Evolutionary conservation across 1,140 invertebrate genomes (phyloP).

Genomic region (Drosophila burlai): DNA sequence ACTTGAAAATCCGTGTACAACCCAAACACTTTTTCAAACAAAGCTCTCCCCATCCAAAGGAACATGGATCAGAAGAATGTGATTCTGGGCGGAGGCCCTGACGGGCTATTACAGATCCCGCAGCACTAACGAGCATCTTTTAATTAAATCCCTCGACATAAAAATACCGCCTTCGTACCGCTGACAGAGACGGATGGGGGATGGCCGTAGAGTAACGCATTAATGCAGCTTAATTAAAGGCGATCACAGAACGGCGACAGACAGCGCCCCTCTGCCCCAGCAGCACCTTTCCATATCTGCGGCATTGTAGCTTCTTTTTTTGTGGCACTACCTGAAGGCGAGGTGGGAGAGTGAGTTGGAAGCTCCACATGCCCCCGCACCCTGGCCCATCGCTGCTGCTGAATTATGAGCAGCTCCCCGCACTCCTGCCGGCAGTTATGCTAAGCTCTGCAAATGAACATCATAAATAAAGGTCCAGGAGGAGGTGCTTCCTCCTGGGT

Average conservation of each 20-base stretch:
- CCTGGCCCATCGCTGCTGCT: slow-evolving; percentile 13
- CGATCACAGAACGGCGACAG: slow-evolving; percentile 53
- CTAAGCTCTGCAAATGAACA: slow-evolving; percentile 76
- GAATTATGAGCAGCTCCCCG: slow-evolving; percentile 56
- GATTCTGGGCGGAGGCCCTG: slow-evolving; percentile 3
- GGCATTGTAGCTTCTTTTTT: slow-evolving; percentile 62
- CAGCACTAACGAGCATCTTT: slow-evolving; percentile 55
- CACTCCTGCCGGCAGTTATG: slow-evolving; percentile 51
- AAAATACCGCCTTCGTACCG: slow-evolving; percentile 36
- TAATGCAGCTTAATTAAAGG: slow-evolving; percentile 74
- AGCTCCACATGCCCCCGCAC: neutral
- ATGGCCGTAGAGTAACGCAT: slow-evolving; percentile 30
- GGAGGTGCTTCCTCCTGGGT: neutral
- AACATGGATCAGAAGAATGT: slow-evolving; percentile 1
- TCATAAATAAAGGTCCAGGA: slow-evolving; percentile 62
- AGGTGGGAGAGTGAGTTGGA: no score
- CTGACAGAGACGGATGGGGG: slow-evolving; percentile 4
- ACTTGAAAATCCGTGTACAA: neutral
- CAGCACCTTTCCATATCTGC: slow-evolving; percentile 5
- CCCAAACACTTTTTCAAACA: neutral
- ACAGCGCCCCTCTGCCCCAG: slow-evolving; percentile 1
- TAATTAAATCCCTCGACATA: slow-evolving; percentile 65
- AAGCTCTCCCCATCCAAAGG: neutral
- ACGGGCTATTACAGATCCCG: slow-evolving; percentile 22
- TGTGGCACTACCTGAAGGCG: slow-evolving; percentile 39